These are phyloP conservation scores for Petrophora chlorosata DNA, from an alignment of 2,888 invertebrate species.

Conservation along the genomic window DNA sequence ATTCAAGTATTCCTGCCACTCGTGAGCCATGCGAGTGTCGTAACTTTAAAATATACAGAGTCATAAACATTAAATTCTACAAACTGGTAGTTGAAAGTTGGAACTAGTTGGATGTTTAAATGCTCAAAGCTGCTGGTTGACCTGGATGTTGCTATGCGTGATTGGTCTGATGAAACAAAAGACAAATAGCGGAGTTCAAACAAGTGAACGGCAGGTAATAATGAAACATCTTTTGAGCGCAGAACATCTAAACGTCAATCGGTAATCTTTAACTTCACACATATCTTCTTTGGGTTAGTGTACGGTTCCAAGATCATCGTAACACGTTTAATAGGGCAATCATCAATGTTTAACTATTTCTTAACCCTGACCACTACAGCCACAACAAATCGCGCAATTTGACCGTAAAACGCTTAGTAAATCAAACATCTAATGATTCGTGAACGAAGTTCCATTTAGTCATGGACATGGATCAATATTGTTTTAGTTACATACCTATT, in stretches of 20 bases:
- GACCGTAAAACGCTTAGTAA: conserved; percentile 42
- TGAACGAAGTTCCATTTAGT: conserved; percentile 27
- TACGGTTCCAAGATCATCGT: conserved; percentile 1
- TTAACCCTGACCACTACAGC: conserved; percentile 50
- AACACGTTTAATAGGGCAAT: conserved; percentile 39
- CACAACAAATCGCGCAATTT: conserved; percentile 47
- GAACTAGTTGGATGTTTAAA: too few species aligned
- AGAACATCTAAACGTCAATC: too few species aligned
- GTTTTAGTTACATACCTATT: conserved; percentile 2
- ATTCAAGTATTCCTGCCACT: conserved; percentile 57
- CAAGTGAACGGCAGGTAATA: too few species aligned
- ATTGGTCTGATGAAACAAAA: too few species aligned
- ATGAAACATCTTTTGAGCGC: too few species aligned
- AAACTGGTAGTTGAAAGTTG: background rate
- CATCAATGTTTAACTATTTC: conserved; percentile 41
- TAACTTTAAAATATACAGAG: conserved; percentile 31
- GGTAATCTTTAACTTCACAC: too few species aligned
- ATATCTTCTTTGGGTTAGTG: background rate
- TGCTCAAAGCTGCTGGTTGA: too few species aligned
- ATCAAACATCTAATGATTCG: conserved; percentile 34
- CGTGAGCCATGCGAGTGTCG: conserved; percentile 42
- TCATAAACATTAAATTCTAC: conserved; percentile 16
- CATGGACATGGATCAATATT: conserved; percentile 20
- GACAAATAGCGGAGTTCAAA: too few species aligned
- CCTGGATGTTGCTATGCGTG: too few species aligned